These are phyloP conservation scores for Griposia aprilina DNA, from an alignment of 2,888 invertebrate species.

Conservation along the genomic window DNA sequence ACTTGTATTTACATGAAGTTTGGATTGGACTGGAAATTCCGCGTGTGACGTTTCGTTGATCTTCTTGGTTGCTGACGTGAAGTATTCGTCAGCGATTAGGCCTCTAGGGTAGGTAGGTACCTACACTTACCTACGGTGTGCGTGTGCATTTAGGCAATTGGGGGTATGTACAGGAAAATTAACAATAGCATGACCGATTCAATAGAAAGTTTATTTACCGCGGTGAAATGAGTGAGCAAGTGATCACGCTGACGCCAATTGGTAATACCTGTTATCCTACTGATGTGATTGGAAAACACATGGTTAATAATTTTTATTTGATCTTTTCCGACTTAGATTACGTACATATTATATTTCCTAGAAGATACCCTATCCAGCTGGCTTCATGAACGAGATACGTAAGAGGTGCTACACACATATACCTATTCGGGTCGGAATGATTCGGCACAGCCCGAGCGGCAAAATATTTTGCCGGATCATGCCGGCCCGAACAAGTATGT, in stretches of 20 bases:
- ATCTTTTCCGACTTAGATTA: conserved; percentile 7
- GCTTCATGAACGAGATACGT: not conserved
- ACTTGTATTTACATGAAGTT: not conserved
- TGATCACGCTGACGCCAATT: not conserved
- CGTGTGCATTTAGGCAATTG: not conserved
- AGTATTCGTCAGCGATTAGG: not conserved
- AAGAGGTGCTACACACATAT: not conserved
- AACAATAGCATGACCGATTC: not conserved
- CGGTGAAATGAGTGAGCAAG: not conserved
- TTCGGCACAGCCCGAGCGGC: not conserved
- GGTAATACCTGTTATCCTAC: not conserved
- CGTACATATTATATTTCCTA: not conserved
- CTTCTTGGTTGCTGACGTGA: not conserved
- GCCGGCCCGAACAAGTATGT: not conserved
- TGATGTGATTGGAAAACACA: not conserved
- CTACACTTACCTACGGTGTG: not conserved
- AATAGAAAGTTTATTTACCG: not conserved
- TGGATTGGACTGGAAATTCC: not conserved
- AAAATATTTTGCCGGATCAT: not conserved
- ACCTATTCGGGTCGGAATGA: not conserved
- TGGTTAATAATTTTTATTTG: not conserved
- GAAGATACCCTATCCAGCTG: not conserved
- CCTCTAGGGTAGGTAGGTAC: not conserved
- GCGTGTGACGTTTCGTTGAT: not conserved
- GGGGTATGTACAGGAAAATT: not conserved